These are phyloP conservation scores for Silurus aristotelis DNA, from an alignment of 2,797 vertebrate species.

Conservation along the genomic window DNA sequence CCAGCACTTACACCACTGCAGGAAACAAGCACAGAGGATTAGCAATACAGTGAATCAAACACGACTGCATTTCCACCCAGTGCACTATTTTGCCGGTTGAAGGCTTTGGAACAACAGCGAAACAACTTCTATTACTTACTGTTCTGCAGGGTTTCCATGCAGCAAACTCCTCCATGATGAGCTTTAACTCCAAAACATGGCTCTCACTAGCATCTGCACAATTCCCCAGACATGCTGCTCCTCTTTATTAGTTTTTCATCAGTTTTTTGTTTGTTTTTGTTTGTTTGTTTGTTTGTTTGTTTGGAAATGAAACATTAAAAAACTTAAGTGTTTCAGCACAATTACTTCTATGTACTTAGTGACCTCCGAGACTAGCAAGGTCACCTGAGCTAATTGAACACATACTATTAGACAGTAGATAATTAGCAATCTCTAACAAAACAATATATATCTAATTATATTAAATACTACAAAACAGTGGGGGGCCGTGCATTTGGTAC, in stretches of 20 bases:
- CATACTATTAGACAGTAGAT: background rate
- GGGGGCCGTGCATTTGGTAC: too few species aligned
- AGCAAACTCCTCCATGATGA: background rate
- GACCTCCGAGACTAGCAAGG: background rate
- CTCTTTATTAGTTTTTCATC: background rate
- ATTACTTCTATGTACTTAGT: background rate
- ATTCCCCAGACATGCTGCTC: background rate
- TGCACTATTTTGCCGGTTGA: background rate
- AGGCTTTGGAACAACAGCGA: background rate
- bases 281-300: background rate
- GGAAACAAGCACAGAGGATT: background rate
- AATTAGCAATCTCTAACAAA: background rate
- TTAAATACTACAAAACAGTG: background rate
- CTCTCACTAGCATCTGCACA: background rate
- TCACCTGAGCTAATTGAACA: background rate
- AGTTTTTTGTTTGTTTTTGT: background rate
- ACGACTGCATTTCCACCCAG: background rate
- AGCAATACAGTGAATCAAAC: background rate
- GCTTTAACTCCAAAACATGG: background rate
- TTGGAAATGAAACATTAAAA: background rate
- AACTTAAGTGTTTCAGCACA: background rate
- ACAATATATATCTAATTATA: background rate
- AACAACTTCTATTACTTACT: background rate
- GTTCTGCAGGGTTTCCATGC: conserved; percentile 7
- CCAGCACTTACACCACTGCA: background rate